Evolutionary conservation across 2,113 vertebrate species (phyloP), one percentile per base, ranked within the genome.

Genomic region (Pollimyrus isidori): DNA sequence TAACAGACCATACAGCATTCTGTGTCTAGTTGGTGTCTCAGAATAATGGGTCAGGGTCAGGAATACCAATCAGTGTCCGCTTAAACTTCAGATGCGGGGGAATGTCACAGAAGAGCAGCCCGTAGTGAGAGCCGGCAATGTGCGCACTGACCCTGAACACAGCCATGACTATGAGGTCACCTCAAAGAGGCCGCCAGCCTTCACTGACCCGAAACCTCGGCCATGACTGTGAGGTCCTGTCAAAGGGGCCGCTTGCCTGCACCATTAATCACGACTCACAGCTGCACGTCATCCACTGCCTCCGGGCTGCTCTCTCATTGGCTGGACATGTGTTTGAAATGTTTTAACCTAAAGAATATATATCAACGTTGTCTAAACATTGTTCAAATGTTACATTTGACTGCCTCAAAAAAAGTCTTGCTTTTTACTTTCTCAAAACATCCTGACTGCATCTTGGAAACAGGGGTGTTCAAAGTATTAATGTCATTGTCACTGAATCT

Each of bases 221-320:
- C 69, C 49, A 30, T 35, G 48, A 80, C 62, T 19, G 39, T 35
- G 42, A 73, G 65, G 62, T 85, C 88, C 46, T 53, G n/a, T 89
- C 76, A 89, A 84, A 85, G 80, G 76, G 48, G 30, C 49, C 21
- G 50, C 9, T 39, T 13, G 6, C 52, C n/a, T 45, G 80, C 35
- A 13, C 52, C 88, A 89, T 89, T 46, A 89, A 89, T 89, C 88
- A 89, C n/a, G 6, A 10, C 52, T 13, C 50, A 48, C 88, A 89
- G 88, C 35, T 89, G 88, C 52, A 19, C 7, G 39, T 89, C 88
- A 62, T 49, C 88, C 42, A 13, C 35, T 17, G 30, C 26, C 26
- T 45, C 30, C 53, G 4, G 53, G 30, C 6, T 1, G 4, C 15
- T n/a, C 26, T 49, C 46, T 76, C 69, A 50, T n/a, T 88, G 35